Base-by-base conservation (phyloP, 2,113 vertebrate genomes). In the Chlorodrepanis virens region DNA sequence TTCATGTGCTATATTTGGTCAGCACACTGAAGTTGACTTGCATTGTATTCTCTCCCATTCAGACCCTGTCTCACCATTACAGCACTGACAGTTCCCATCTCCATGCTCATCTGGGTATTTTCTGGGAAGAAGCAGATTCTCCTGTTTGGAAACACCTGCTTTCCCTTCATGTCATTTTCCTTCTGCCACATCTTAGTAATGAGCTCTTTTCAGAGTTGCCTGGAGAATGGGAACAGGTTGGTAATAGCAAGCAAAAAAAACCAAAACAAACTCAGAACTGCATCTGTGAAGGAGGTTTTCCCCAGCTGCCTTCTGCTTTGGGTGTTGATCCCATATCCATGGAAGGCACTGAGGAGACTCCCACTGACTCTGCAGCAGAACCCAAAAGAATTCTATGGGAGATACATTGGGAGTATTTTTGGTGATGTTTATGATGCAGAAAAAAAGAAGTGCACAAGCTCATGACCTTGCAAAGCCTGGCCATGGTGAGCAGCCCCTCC, bases 181-280 rank as follows among this genome's bases (percentile, higher is more conserved):
- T 81, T 86, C 84, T 94, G 91, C 70, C 37, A 79, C 25, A 50
- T 60, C 70, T 76, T 42, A 76, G 74, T 33, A 72, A 84, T 39
- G 53, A 93, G 75, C 33, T 84, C 59, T 76, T 91, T 63, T 29
- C 87, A 64, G 70, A 89, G 28, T 57, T 72, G 79, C 64, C 76
- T 74, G 40, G 44, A 93, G 87, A 83, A 84, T 21, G 35, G 33
- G 50, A 95, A 65, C 83, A 95, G 84, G 93, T 93, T 87, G 87
- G 20, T 93, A 89, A 89, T 31, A 78, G 49, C 33, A 78, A 64
- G 33, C 24, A 1, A 35, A 72, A 50, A 28, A 20, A 16, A 28
- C 3, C 28, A 22, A 68, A 76, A 49, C 14, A 28, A 83, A 72
- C 14, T 39, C n/a, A 39, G 63, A 68, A 84, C 24, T 78, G n/a